These are phyloP conservation scores for Brevimyrus niger DNA, from an alignment of 2,113 vertebrate species.

Conservation along the genomic window DNA sequence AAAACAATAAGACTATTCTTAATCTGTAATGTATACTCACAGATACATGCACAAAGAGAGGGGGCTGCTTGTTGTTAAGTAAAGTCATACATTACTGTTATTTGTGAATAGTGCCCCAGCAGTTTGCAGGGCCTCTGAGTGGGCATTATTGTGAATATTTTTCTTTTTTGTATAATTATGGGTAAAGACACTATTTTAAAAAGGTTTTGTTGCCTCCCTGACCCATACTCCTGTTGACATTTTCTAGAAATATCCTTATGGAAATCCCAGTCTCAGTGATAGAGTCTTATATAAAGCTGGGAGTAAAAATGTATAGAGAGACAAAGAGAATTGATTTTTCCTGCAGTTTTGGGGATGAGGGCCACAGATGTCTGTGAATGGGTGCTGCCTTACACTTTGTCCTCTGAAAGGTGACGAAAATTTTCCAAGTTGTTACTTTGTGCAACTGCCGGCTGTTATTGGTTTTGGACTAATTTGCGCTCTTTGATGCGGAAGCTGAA, in stretches of 20 bases:
- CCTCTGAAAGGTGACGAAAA: neutral
- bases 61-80: constrained; percentile 38
- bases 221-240: neutral
- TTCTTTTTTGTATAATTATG: neutral
- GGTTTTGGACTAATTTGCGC: neutral
- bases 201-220: neutral
- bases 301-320: neutral
- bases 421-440: constrained; percentile 3
- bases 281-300: neutral
- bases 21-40: constrained; percentile 24
- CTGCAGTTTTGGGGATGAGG: neutral
- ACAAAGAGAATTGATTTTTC: neutral
- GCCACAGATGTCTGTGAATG: neutral
- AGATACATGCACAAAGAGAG: constrained; percentile 42
- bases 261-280: neutral
- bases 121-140: neutral
- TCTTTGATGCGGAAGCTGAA: neutral
- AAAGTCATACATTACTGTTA: constrained; percentile 16
- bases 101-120: constrained; percentile 8
- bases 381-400: neutral
- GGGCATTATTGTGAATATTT: neutral
- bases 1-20: constrained; percentile 46
- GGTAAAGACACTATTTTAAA: neutral
- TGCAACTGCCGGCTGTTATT: neutral
- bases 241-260: neutral